Conservation (phyloP, 2,797 vertebrate species). For the Ammospiza maritima region DNA sequence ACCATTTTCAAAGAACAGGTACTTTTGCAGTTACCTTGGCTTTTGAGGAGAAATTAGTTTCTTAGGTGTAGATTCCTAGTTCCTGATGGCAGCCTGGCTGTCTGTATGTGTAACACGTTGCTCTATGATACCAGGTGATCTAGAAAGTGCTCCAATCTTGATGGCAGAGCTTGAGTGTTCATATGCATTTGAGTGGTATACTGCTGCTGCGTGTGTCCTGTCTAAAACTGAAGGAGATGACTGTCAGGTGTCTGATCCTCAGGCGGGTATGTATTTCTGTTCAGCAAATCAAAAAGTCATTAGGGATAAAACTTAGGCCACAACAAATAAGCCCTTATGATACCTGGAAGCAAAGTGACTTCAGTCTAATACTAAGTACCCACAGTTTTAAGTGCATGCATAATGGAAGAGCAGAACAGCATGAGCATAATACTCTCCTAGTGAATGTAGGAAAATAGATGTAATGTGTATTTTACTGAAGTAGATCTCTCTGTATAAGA, state of each 20-base stretch:
- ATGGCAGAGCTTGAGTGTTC: slow-evolving; percentile 77
- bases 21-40: not conserved
- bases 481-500: not conserved
- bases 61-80: not conserved
- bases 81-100: not conserved
- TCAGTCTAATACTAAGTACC: not conserved
- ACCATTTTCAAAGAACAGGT: not conserved
- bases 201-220: slow-evolving; percentile 89
- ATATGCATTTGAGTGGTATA: slow-evolving; percentile 92
- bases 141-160: slow-evolving; percentile 87
- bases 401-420: not conserved
- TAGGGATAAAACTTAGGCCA: not conserved
- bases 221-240: slow-evolving; percentile 86
- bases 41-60: not conserved
- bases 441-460: not conserved
- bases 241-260: slow-evolving; percentile 89
- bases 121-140: slow-evolving; percentile 79
- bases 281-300: not conserved
- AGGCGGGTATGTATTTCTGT: slow-evolving; percentile 83
- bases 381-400: fast-evolving
- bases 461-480: not conserved
- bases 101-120: not conserved
- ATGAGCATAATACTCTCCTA: not conserved
- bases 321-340: not conserved
- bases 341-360: fast-evolving